phyloP scores from a whole-genome alignment of 2,113 vertebrate species.

The Gnathochromis pfefferi region DNA sequence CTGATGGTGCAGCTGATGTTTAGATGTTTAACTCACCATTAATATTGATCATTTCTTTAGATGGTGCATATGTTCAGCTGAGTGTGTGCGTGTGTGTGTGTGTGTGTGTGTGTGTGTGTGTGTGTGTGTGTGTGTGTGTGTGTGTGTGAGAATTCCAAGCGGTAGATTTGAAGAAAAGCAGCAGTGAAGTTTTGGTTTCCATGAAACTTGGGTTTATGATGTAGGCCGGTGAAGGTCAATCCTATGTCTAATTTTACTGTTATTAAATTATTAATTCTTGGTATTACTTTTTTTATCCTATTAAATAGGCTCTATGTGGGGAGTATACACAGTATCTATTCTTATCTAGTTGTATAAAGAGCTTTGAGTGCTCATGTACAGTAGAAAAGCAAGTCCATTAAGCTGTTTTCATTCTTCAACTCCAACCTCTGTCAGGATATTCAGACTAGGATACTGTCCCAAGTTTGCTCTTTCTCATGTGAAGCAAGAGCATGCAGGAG shows the following conservation, averaged over 20 bases:
- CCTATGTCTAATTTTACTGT: not conserved
- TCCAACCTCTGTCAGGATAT: not conserved
- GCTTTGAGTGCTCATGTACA: not conserved
- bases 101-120: not conserved
- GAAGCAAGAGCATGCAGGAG: not conserved
- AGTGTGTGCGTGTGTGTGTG: not conserved
- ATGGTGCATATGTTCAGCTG: not conserved
- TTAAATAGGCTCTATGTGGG: not conserved
- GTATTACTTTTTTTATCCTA: not conserved
- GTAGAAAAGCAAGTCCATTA: not conserved
- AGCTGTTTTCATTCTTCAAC: not conserved
- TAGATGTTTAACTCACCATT: not conserved
- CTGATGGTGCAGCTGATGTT: not conserved
- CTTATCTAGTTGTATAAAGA: not conserved
- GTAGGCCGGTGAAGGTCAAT: not conserved
- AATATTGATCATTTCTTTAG: not conserved
- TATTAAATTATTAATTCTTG: not conserved
- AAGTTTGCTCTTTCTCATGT: not conserved
- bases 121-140: no score
- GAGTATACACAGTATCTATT: not conserved
- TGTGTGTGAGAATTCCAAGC: not conserved
- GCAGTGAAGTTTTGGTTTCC: not conserved
- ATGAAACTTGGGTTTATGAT: not conserved
- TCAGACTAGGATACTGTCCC: not conserved
- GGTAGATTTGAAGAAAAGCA: not conserved